phyloP scores from a whole-genome alignment of 2,113 vertebrate species.

The Pluvialis apricaria region DNA sequence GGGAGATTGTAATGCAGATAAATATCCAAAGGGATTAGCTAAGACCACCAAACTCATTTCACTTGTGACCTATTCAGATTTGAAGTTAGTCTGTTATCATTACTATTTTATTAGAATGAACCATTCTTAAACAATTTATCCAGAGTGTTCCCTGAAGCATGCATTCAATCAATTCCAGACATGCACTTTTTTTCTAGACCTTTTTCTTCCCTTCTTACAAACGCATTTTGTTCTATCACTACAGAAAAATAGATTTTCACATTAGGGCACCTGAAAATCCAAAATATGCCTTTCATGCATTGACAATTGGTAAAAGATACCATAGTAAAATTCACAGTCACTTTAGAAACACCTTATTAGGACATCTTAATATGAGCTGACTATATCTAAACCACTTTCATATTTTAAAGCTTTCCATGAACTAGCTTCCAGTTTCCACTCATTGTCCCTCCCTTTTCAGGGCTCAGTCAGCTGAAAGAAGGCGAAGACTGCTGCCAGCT shows the following conservation, averaged over 20 bases:
- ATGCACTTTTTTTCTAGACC: background rate
- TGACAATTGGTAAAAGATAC: background rate
- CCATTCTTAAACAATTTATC: conserved; percentile 70
- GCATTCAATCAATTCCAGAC: conserved; percentile 56
- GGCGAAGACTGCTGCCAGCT: background rate
- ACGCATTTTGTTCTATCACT: background rate
- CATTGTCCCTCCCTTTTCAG: background rate
- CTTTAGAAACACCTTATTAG: background rate
- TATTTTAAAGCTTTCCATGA: background rate
- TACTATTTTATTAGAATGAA: conserved; percentile 69
- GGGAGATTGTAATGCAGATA: background rate
- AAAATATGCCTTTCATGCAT: background rate
- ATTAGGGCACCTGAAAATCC: background rate
- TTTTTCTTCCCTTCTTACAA: background rate
- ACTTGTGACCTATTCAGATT: conserved; percentile 67
- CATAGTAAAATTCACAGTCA: background rate
- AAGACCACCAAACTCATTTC: conserved; percentile 63
- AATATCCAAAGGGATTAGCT: conserved; percentile 48
- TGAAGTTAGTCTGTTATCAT: conserved; percentile 61
- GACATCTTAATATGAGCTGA: background rate
- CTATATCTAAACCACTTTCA: background rate
- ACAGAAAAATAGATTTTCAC: conserved; percentile 7
- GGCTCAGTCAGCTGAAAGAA: background rate
- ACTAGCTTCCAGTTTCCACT: background rate
- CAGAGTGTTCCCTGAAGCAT: conserved; percentile 18